Evolutionary conservation across 2,888 invertebrate genomes (phyloP), one percentile per base, ranked within the genome.

Genomic region (Mimumesa dahlbomi): DNA sequence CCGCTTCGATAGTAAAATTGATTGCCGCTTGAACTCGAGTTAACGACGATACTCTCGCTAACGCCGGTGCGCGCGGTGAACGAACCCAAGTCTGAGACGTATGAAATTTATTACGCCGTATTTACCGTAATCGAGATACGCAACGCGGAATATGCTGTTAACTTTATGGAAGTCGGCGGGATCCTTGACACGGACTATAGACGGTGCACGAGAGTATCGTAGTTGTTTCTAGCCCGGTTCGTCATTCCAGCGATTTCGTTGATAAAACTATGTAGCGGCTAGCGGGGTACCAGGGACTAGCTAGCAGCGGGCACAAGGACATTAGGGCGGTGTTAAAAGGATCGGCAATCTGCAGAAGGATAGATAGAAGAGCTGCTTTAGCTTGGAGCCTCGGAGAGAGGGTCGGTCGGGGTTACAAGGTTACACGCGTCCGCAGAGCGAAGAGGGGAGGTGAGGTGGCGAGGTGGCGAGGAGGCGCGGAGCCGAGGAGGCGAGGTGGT

Each of bases 341-440:
- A 65, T 53, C 63, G 53, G 34, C 61, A 68, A 29, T 50, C 43
- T 57, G 61, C 61, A n/a, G n/a, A n/a, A n/a, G n/a, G n/a, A n/a
- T n/a, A n/a, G n/a, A n/a, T n/a, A n/a, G n/a, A n/a, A n/a, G n/a
- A n/a, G n/a, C n/a, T n/a, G n/a, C n/a, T n/a, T n/a, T n/a, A n/a
- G n/a, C n/a, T n/a, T n/a, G n/a, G n/a, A n/a, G n/a, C n/a, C n/a
- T n/a, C n/a, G n/a, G 81, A 70, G 81, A 82, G 84, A 82, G 49
- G 85, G 84, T 84, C 83, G 84, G 79, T 79, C 79, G 81, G 82
- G 83, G 86, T 84, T 84, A 84, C 84, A 82, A 84, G 84, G 86
- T 87, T 85, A 86, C 87, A 84, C 87, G 86, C 87, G 84, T 85
- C 85, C 85, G 85, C 84, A 83, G 4, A 36, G 19, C 5, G 42